Percentiles rank a stretch among this genome's conserved stretches.
phyloP scores from a whole-genome alignment of 2,797 vertebrate species.

The Cynopterus sphinx region DNA sequence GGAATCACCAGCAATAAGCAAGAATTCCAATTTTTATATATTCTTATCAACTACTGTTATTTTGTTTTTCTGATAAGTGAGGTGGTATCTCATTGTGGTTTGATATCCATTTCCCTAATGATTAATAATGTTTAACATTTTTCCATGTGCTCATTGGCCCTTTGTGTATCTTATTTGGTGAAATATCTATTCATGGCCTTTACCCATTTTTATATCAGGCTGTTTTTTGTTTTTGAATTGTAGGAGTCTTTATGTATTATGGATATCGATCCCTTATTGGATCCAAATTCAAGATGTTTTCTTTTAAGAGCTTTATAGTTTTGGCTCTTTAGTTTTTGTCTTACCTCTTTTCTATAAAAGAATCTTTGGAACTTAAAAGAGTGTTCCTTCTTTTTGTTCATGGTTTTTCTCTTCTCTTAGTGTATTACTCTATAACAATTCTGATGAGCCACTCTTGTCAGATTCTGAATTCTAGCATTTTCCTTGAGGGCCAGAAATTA shows the following conservation, averaged over 20 bases:
- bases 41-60: neutral
- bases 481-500: neutral
- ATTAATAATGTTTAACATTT: neutral
- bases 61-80: neutral
- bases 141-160: neutral
- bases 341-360: neutral
- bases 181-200: neutral
- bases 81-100: neutral
- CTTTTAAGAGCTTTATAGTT: neutral
- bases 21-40: constrained; percentile 1
- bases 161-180: neutral
- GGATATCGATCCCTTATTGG: neutral
- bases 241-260: constrained; percentile 18
- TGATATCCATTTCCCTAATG: neutral
- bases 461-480: neutral
- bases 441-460: neutral
- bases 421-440: neutral
- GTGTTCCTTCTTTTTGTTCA: neutral
- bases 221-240: neutral
- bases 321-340: neutral
- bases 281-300: neutral
- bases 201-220: neutral
- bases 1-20: neutral
- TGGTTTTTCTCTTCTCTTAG: neutral
- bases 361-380: neutral